Conservation (phyloP, 1,140 invertebrate species). For the Ips nitidus region DNA sequence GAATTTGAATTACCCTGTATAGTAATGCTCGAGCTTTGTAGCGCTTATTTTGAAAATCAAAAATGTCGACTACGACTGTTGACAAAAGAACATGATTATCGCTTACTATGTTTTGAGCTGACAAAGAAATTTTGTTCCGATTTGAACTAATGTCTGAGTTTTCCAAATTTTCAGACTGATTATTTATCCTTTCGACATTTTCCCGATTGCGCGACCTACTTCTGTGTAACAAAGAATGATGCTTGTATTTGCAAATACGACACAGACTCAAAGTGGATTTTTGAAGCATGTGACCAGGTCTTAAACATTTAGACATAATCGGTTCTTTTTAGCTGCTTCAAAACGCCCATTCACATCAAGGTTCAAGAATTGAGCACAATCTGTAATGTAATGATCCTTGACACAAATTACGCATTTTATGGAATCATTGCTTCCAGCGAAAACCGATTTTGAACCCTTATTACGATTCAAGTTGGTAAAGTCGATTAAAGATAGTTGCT, state of each 20-base stretch:
- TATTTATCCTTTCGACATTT: background rate
- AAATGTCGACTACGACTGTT: background rate
- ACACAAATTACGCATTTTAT: background rate
- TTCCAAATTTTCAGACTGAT: background rate
- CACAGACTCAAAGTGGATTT: background rate
- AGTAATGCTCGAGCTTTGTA: too few species aligned
- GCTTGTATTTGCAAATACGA: background rate
- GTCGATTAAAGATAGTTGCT: background rate
- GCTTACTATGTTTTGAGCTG: background rate
- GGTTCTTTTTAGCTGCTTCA: background rate
- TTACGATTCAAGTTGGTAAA: background rate
- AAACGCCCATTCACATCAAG: background rate
- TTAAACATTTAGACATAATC: background rate
- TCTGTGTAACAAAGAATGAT: background rate
- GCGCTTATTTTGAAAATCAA: background rate
- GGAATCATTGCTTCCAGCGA: background rate
- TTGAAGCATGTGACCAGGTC: background rate
- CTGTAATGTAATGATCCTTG: background rate
- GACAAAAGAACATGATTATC: background rate
- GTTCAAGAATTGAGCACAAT: background rate
- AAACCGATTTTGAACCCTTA: background rate
- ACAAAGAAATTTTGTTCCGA: background rate
- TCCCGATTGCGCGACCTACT: background rate
- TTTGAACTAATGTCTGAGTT: background rate
- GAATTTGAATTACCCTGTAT: too few species aligned